These are phyloP conservation scores for Brenthis daphne DNA, from an alignment of 2,888 invertebrate species.

Conservation along the genomic window DNA sequence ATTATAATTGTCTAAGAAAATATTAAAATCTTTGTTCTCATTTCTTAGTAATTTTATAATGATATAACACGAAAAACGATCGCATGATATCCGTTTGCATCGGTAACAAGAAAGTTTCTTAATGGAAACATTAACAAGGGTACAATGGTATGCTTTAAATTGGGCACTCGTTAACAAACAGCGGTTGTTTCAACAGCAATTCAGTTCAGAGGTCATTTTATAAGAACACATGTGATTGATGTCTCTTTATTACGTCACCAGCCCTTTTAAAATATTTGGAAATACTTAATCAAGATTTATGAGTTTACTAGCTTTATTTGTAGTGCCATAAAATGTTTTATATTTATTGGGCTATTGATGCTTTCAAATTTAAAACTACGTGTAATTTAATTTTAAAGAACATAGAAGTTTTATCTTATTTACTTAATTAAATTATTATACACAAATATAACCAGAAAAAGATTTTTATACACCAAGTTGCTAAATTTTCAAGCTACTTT, in stretches of 20 bases:
- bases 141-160: not conserved
- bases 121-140: constrained; percentile 1
- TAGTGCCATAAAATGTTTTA: not conserved
- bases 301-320: not conserved
- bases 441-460: too few relatives aligned
- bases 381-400: too few relatives aligned
- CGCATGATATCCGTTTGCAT: not conserved
- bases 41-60: not conserved
- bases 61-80: not conserved
- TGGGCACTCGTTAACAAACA: constrained; percentile 7
- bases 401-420: too few relatives aligned
- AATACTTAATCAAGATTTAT: not conserved
- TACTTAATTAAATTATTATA: too few relatives aligned
- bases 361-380: too few relatives aligned
- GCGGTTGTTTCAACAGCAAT: constrained; percentile 7
- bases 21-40: too few relatives aligned
- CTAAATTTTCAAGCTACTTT: not conserved
- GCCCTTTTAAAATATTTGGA: constrained; percentile 3
- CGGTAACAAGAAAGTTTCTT: constrained; percentile 1
- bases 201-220: constrained; percentile 3
- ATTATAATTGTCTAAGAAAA: too few relatives aligned
- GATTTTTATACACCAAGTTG: not conserved
- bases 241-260: not conserved
- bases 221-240: constrained; percentile 3
- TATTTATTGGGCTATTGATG: not conserved